phyloP scores from a whole-genome alignment of 2,797 vertebrate species.

The Anisognathus igniventris region DNA sequence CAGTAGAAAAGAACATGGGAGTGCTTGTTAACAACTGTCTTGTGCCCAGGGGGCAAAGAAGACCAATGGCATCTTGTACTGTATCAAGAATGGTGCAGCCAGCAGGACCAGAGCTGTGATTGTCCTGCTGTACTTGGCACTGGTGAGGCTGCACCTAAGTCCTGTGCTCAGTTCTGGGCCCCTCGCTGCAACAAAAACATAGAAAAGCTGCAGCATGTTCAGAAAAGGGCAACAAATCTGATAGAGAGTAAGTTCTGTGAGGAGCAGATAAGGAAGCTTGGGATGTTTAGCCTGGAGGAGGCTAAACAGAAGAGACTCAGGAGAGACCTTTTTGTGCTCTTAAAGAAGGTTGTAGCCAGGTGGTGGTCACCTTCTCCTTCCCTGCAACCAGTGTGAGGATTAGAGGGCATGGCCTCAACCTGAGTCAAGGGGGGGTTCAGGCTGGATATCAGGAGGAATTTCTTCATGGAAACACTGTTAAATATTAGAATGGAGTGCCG shows the following conservation, averaged over 20 bases:
- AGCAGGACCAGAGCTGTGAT: neutral
- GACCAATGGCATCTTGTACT: neutral
- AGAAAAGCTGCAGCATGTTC: neutral
- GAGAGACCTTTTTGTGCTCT: neutral
- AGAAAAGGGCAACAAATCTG: neutral
- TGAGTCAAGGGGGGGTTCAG: too few species aligned
- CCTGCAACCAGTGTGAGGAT: neutral
- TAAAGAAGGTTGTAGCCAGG: neutral
- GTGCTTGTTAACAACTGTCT: rapidly evolving
- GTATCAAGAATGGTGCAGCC: neutral
- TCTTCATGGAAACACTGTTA: neutral
- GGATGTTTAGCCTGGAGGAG: neutral
- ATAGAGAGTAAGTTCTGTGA: neutral
- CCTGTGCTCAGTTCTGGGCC: neutral
- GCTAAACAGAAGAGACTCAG: neutral
- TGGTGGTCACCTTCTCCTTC: neutral
- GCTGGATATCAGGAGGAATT: neutral
- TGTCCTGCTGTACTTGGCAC: rapidly evolving
- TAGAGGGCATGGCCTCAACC: neutral
- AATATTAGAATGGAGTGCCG: neutral
- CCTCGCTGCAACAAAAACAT: too few species aligned
- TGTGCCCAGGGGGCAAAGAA: neutral
- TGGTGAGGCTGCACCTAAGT: too few species aligned
- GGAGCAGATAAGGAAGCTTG: neutral
- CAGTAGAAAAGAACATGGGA: neutral